Conservation (phyloP, 2,888 invertebrate genomes). For the Hoplodrina ambigua region DNA sequence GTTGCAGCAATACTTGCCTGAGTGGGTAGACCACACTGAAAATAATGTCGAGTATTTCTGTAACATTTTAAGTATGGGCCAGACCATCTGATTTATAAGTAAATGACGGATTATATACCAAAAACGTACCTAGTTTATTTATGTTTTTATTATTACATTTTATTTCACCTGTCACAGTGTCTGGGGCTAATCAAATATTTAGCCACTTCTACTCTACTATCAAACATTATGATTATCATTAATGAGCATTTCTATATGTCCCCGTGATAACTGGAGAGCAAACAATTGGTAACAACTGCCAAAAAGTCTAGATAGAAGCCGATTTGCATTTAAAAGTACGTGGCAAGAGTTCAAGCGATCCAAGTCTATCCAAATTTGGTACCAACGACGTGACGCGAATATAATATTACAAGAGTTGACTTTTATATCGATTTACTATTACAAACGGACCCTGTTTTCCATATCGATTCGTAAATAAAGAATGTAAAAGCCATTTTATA, state of each 20-base stretch:
- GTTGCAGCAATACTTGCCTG: too few species aligned
- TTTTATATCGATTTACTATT: slow-evolving; percentile 32
- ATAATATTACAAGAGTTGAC: slow-evolving; percentile 20
- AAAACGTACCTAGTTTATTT: too few species aligned
- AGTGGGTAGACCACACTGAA: too few species aligned
- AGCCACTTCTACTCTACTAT: too few species aligned
- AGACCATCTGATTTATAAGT: too few species aligned
- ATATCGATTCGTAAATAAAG: slow-evolving; percentile 13
- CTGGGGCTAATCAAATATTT: too few species aligned
- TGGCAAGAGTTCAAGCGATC: neutral
- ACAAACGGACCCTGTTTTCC: slow-evolving; percentile 25
- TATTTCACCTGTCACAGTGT: too few species aligned
- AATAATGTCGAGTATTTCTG: too few species aligned
- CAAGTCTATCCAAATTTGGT: slow-evolving; percentile 8
- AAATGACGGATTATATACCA: too few species aligned
- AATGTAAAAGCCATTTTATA: neutral
- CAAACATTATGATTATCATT: too few species aligned
- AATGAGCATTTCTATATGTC: neutral
- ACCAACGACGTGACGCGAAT: slow-evolving; percentile 33
- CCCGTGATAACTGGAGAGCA: neutral
- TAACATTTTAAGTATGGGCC: too few species aligned
- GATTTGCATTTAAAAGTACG: slow-evolving; percentile 15
- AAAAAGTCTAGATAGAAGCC: neutral
- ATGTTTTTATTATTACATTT: too few species aligned
- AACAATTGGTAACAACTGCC: neutral